A percentile compares a stretch with the other conserved stretches of the same genome.
These are phyloP conservation scores for Anoplolepis gracilipes DNA, from an alignment of 1,140 invertebrate species.

Conservation along the genomic window DNA sequence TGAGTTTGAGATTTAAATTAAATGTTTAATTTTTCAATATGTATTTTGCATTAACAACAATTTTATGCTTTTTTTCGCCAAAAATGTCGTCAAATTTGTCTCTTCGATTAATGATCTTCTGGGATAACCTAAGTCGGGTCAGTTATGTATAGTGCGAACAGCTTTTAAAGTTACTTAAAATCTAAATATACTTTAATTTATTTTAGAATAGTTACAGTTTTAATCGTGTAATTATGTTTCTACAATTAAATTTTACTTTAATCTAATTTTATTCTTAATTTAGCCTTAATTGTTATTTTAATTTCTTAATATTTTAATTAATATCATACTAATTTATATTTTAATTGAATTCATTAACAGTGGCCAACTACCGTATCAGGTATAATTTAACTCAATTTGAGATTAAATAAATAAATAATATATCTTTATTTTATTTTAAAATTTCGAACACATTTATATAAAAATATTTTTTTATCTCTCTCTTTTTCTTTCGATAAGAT, in stretches of 20 bases:
- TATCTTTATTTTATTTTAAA: neutral
- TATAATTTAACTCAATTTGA: neutral
- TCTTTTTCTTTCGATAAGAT: neutral
- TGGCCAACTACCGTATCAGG: neutral
- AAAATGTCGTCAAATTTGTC: constrained; percentile 20
- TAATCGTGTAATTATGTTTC: neutral
- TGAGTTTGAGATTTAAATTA: constrained; percentile 29
- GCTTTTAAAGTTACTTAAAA: constrained; percentile 1
- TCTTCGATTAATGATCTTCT: constrained; percentile 62
- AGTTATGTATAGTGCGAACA: constrained; percentile 18
- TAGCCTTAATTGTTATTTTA: neutral
- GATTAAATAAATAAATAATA: neutral
- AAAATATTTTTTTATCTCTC: neutral
- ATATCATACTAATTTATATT: too few relatives aligned
- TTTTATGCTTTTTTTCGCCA: neutral
- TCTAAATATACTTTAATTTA: too few relatives aligned
- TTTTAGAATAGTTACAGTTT: neutral
- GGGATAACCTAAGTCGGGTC: constrained; percentile 61
- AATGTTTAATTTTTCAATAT: neutral
- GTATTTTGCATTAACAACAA: neutral
- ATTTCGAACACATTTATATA: neutral
- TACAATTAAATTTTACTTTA: neutral
- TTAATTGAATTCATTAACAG: too few relatives aligned
- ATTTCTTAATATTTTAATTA: neutral
- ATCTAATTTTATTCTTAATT: neutral